Base-by-base conservation (phyloP, 2,888 invertebrate species). In the Metopia argyrocephala region DNA sequence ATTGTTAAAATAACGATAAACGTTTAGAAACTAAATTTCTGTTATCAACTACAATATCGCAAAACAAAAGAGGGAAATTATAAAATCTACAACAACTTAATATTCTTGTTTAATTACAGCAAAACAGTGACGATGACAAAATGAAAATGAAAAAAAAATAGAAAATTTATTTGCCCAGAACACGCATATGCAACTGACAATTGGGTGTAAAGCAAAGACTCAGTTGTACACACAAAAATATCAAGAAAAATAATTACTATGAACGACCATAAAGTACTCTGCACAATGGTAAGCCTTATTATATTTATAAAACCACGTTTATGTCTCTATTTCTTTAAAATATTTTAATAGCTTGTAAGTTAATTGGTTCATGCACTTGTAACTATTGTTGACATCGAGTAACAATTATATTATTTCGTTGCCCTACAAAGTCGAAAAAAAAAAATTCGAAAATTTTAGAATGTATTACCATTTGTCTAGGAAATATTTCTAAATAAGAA, bases 171-270 rank as follows among this genome's bases (percentile, higher is more conserved):
- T 73, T 65, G 71, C 68, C 61, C 69, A 70, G 57, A 79, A 80
- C 76, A 81, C 78, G 65, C 76, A 79, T 38, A 38, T 81, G 81
- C 76, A 81, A 81, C 81, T 81, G 81, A 81, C 76, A 81, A 74
- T 81, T 69, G 81, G 81, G 81, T 76, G 76, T 81, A 65, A 68
- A 66, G 62, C 31, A 57, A 31, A 65, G 21, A 62, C 54, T 12
- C 54, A 1, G 15, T 52, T 15, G 38, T 25, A 59, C 23, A 59
- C 20, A 21, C 20, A n/a, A 56, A 54, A 27, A 15, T 1, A 52
- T 7, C 45, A 62, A 76, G 45, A 45, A 64, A 64, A 65, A 59
- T 38, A 48, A 64, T n/a, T n/a, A n/a, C n/a, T n/a, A n/a, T n/a
- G n/a, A n/a, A n/a, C n/a, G n/a, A n/a, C n/a, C n/a, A n/a, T n/a